Conservation (phyloP, 2,888 invertebrate genomes). For the Galerucella calmariensis region DNA sequence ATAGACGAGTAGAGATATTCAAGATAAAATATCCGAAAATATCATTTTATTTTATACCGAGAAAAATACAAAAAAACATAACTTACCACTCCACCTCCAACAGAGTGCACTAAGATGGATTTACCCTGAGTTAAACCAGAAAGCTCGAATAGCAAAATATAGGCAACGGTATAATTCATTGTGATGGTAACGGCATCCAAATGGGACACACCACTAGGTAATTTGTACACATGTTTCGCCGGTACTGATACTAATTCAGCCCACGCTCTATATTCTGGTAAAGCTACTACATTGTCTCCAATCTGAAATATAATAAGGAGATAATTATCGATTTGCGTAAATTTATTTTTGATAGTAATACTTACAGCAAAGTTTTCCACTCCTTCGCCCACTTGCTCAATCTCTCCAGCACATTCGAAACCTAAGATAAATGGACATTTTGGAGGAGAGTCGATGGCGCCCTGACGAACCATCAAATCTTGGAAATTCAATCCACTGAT, state of each 20-base stretch:
- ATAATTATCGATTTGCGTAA: background rate
- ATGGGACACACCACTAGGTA: slow-evolving; percentile 80
- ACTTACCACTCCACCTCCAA: slow-evolving; percentile 90
- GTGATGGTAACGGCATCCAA: slow-evolving; percentile 86
- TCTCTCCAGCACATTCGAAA: slow-evolving; percentile 87
- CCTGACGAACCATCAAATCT: slow-evolving; percentile 89
- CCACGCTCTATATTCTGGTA: slow-evolving; percentile 89
- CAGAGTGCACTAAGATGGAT: slow-evolving; percentile 84
- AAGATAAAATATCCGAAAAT: no score
- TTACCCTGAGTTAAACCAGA: slow-evolving; percentile 82
- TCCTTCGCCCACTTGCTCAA: slow-evolving; percentile 82
- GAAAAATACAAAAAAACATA: background rate
- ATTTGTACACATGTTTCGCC: slow-evolving; percentile 81
- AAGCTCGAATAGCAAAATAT: slow-evolving; percentile 86
- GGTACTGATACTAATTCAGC: slow-evolving; percentile 85
- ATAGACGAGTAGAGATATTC: no score
- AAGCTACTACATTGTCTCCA: slow-evolving; percentile 84
- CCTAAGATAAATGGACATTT: slow-evolving; percentile 91
- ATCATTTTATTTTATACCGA: background rate
- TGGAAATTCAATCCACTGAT: slow-evolving; percentile 91
- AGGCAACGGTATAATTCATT: slow-evolving; percentile 88
- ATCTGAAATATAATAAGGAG: slow-evolving; percentile 67
- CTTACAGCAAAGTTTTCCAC: slow-evolving; percentile 81
- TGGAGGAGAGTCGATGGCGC: slow-evolving; percentile 87
- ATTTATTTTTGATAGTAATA: background rate